Percentiles rank a stretch among this genome's conserved stretches.
Evolutionary conservation across 2,888 invertebrate species (phyloP).

Genomic region (Tetramorium bicarinatum): DNA sequence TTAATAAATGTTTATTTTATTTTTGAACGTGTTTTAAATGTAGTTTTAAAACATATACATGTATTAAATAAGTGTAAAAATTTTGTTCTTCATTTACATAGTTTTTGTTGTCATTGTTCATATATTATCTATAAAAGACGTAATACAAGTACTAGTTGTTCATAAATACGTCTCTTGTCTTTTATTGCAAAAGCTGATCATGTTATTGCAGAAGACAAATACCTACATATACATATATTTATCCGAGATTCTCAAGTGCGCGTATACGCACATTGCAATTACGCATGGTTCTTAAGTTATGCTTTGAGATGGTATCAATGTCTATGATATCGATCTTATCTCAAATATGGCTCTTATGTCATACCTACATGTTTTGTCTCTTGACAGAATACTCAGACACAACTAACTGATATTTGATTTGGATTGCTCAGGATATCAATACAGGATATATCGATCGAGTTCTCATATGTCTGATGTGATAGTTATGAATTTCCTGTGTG

Average conservation of each 20-base stretch:
- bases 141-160: background rate
- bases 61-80: background rate
- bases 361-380: slow-evolving; percentile 70
- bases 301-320: background rate
- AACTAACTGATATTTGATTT: slow-evolving; percentile 72
- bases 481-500: slow-evolving; percentile 43
- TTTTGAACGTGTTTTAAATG: background rate
- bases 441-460: slow-evolving; percentile 60
- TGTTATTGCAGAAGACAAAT: background rate
- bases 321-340: slow-evolving; percentile 24
- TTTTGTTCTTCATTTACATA: background rate
- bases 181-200: background rate
- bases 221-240: background rate
- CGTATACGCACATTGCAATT: background rate
- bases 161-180: background rate
- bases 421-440: slow-evolving; percentile 56
- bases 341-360: slow-evolving; percentile 13
- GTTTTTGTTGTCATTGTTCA: no score
- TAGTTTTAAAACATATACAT: background rate
- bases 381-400: slow-evolving; percentile 66
- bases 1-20: background rate
- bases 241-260: background rate
- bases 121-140: no score
- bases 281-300: background rate
- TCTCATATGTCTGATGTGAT: slow-evolving; percentile 53